These are phyloP conservation scores for Mormyrus hasselquistii DNA, from an alignment of 2,797 vertebrate species.

Conservation along the genomic window DNA sequence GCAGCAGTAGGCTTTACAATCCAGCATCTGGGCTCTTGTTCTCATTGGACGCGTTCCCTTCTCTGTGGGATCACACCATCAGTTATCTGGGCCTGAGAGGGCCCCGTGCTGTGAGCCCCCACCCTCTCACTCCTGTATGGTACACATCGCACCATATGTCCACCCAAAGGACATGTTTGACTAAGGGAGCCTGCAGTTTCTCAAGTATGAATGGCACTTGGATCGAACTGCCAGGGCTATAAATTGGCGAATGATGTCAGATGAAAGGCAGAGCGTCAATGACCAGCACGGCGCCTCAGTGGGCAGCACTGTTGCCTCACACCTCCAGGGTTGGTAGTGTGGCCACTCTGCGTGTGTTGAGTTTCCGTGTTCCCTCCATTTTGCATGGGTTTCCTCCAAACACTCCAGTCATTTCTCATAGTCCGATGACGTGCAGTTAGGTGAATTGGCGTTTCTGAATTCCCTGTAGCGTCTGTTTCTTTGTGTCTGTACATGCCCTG, in stretches of 20 bases:
- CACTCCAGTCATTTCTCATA: neutral
- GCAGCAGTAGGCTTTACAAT: neutral
- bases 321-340: neutral
- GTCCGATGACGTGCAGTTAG: neutral
- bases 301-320: neutral
- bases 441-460: neutral
- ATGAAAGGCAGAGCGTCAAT: neutral
- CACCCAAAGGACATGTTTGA: neutral
- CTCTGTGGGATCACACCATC: neutral
- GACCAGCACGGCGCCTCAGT: neutral
- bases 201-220: neutral
- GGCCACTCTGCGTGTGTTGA: neutral
- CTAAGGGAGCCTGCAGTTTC: neutral
- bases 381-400: neutral
- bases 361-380: neutral
- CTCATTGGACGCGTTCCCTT: neutral
- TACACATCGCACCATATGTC: neutral
- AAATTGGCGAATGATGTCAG: neutral
- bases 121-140: neutral
- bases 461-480: neutral
- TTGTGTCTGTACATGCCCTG: neutral
- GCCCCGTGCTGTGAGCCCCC: neutral
- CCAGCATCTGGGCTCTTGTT: neutral
- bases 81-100: neutral
- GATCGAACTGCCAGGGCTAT: neutral